Conservation (phyloP, 1,140 invertebrate species). For the Drosophila pseudoobscura region DNA sequence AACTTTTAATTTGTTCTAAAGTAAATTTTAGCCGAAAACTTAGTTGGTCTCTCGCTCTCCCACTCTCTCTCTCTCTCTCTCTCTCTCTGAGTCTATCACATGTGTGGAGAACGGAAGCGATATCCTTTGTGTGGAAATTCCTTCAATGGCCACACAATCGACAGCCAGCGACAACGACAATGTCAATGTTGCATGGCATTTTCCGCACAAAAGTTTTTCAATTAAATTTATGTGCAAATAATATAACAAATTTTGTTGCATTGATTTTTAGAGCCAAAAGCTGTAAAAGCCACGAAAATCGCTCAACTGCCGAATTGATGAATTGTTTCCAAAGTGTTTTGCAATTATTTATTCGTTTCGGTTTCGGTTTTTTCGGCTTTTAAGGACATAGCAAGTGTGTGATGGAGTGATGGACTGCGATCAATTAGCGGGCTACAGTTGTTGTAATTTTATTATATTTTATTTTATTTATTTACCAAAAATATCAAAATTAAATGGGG, state of each 20-base stretch:
- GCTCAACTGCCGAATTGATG: no score
- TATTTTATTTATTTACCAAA: no score
- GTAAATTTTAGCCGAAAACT: slow-evolving; percentile 65
- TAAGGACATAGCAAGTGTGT: no score
- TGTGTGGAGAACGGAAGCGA: slow-evolving; percentile 22
- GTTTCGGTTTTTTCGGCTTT: no score
- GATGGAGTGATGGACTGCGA: no score
- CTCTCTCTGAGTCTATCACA: slow-evolving; percentile 31
- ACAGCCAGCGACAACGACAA: slow-evolving; percentile 20
- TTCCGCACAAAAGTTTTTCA: slow-evolving; percentile 54
- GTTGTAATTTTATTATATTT: no score
- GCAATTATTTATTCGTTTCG: no score
- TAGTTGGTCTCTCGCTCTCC: slow-evolving; percentile 30
- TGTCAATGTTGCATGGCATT: slow-evolving; percentile 17
- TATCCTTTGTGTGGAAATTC: slow-evolving; percentile 44
- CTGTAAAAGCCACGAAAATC: no score
- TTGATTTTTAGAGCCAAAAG: no score
- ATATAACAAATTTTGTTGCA: slow-evolving; percentile 16
- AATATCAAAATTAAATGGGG: no score
- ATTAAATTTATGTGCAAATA: slow-evolving; percentile 66
- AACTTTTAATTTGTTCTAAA: slow-evolving; percentile 76
- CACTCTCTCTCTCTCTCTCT: background rate
- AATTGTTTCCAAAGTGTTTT: no score
- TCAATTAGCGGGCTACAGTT: no score
- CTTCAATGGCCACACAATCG: slow-evolving; percentile 60